Evolutionary conservation across 1,140 invertebrate species (phyloP).

Genomic region (Drosophila lowei): DNA sequence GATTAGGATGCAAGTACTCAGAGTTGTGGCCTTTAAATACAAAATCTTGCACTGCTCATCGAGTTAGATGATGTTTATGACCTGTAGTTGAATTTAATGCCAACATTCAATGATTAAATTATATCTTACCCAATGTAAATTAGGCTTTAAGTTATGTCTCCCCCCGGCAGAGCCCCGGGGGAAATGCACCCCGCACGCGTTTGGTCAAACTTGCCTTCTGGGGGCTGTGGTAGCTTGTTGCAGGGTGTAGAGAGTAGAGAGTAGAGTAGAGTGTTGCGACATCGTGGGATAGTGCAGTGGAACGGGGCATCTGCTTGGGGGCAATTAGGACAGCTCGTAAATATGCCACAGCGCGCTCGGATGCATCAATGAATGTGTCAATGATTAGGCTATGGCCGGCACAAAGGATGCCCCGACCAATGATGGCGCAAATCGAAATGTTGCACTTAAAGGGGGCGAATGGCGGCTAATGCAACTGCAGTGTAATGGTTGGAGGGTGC

Average conservation of each 20-base stretch:
- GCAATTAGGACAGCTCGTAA: constrained; percentile 60
- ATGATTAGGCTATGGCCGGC: constrained; percentile 60
- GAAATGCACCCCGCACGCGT: no score
- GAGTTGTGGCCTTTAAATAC: no score
- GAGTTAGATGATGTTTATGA: neutral
- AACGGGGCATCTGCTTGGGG: constrained; percentile 27
- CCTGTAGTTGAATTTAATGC: neutral
- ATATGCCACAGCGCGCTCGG: constrained; percentile 56
- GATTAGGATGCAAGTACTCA: no score
- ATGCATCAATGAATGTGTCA: constrained; percentile 79
- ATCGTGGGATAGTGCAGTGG: neutral
- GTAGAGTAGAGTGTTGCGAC: no score
- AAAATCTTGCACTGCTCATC: no score
- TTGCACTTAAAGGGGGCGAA: constrained; percentile 38
- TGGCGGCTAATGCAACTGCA: constrained; percentile 73
- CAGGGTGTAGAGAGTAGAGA: no score
- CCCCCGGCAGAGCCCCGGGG: no score
- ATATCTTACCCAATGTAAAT: constrained; percentile 18
- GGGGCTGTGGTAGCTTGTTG: neutral
- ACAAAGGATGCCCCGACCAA: constrained; percentile 38
- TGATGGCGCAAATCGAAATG: constrained; percentile 68
- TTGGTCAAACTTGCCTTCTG: neutral
- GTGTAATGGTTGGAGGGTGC: neutral
- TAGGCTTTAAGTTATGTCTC: constrained; percentile 10
- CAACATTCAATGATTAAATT: constrained; percentile 22